These are phyloP conservation scores for Melikaiella ostensackeni DNA, from an alignment of 2,888 invertebrate genomes.

Conservation along the genomic window DNA sequence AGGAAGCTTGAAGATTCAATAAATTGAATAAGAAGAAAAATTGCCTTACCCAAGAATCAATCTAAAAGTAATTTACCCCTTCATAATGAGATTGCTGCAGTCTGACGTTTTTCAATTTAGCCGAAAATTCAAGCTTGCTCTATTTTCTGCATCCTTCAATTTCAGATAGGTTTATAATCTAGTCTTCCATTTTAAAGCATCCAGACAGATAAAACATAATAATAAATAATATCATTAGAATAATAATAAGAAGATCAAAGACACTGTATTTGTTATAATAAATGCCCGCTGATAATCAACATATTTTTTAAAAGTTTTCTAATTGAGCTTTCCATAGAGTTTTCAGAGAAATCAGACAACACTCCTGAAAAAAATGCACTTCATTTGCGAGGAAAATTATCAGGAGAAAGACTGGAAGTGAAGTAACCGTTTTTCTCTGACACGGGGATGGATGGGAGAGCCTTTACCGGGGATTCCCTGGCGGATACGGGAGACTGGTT, in stretches of 20 bases:
- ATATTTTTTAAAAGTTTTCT: too few species aligned
- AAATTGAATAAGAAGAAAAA: background rate
- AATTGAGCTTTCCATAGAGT: background rate
- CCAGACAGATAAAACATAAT: too few species aligned
- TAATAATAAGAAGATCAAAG: too few species aligned
- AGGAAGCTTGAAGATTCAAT: background rate
- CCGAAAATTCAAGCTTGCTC: too few species aligned
- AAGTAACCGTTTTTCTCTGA: conserved; percentile 35
- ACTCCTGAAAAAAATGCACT: background rate
- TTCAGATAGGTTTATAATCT: too few species aligned
- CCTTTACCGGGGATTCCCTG: conserved; percentile 15
- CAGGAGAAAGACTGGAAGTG: conserved; percentile 16
- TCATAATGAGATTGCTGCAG: background rate
- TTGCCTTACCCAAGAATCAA: background rate
- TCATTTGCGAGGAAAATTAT: conserved; percentile 27
- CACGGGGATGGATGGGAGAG: conserved; percentile 13
- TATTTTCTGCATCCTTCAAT: too few species aligned
- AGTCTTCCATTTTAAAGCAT: too few species aligned
- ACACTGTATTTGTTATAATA: too few species aligned
- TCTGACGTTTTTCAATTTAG: background rate
- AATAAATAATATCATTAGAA: too few species aligned
- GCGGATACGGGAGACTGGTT: conserved; percentile 24
- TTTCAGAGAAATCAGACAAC: background rate
- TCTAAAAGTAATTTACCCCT: background rate
- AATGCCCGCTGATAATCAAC: too few species aligned